A percentile compares a stretch with the other conserved stretches of the same genome.
Evolutionary conservation across 37 sponge, comb jelly and placozoan species (phyloP).

Genomic region (Beroe ovata): DNA sequence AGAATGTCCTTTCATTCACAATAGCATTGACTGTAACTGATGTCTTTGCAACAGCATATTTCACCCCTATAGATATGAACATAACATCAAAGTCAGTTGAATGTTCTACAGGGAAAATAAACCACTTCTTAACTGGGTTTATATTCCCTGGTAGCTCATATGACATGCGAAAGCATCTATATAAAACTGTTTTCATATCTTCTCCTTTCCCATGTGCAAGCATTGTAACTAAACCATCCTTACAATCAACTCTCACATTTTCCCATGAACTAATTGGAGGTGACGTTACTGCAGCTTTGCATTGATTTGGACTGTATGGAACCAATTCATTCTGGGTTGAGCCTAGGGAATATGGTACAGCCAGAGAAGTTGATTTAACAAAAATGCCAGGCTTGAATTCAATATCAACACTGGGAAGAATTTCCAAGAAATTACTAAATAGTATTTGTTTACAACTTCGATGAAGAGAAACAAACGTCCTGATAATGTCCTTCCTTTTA

Average conservation of each 20-base stretch:
- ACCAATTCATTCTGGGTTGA: not conserved
- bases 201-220: not conserved
- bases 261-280: not conserved
- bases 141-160: not conserved
- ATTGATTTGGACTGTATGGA: not conserved
- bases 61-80: not conserved
- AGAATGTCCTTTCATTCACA: not conserved
- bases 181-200: not conserved
- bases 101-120: not conserved
- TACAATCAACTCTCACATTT: not conserved
- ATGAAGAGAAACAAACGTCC: not conserved
- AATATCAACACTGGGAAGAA: not conserved
- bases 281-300: not conserved
- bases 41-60: not conserved
- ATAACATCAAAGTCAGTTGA: not conserved
- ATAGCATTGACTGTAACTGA: not conserved
- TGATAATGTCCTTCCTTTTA: not conserved
- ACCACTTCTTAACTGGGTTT: not conserved
- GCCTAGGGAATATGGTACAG: not conserved
- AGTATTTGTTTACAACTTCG: not conserved
- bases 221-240: not conserved
- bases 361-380: not conserved
- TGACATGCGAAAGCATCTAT: not conserved
- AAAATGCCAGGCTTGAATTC: not conserved
- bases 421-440: conserved; percentile 49